Evolutionary conservation across 2,888 invertebrate genomes (phyloP), one percentile per base, ranked within the genome.

Genomic region (Drosophila demipolita): DNA sequence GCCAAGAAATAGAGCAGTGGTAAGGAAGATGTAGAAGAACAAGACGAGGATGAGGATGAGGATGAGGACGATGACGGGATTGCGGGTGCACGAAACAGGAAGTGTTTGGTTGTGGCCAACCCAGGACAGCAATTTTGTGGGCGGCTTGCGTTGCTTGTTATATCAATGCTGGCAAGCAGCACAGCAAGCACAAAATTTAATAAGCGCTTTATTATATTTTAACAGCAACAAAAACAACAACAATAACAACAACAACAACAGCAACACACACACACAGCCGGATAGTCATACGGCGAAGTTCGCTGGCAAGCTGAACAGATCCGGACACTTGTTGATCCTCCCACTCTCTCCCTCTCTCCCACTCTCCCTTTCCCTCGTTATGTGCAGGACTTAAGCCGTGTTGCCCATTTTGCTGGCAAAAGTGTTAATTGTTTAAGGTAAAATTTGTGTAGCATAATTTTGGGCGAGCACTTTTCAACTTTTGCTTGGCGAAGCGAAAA

Each of bases 151-250:
- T 54, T 58, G 80, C 80, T 77, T 82, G 82, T 82, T 80, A 73
- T 78, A 72, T 54, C 59, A 42, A 60, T 61, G 64, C 75, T 55
- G 67, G 63, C 66, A 52, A 62, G 29, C 53, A 35, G 36, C 64
- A 73, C 33, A 55, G 59, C 66, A 65, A 72, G 67, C 72, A 66
- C 71, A 71, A 80, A 84, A 83, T 87, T 87, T 89, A 83, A 87
- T 88, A 85, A 87, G 80, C 83, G 87, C 89, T 87, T 87, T 85
- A 88, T 89, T 87, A 82, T 79, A 83, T 83, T 82, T 82, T 78
- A 79, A 72, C 50, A 71, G 64, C 72, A 61, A 40, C 53, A 73
- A 60, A 54, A 75, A 52, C 63, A 66, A 52, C 48, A 60, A 65
- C 49, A 42, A 42, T 76, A 71, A 62, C 71, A 61, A 40, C 50